Conservation (phyloP, 2,113 vertebrate species). For the Raphicerus campestris region DNA sequence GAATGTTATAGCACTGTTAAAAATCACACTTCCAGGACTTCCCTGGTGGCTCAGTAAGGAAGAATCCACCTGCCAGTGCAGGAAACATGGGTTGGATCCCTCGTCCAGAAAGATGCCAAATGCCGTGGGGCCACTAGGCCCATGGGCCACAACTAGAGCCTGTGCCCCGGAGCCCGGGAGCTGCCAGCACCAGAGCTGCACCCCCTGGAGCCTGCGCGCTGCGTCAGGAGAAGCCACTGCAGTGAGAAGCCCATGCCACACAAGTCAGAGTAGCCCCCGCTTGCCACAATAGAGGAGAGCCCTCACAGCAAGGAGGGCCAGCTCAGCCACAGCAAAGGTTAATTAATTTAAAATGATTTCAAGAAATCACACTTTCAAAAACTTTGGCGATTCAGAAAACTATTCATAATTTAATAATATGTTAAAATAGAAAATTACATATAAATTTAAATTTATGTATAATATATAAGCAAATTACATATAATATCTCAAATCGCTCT, state of each 20-base stretch:
- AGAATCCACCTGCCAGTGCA: background rate
- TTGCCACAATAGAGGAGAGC: background rate
- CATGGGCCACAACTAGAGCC: background rate
- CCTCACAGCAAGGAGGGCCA: background rate
- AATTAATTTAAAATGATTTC: background rate
- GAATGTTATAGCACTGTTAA: background rate
- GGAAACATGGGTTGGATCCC: background rate
- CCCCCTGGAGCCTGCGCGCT: rapidly evolving
- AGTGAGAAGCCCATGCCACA: rapidly evolving
- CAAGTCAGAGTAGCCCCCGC: background rate
- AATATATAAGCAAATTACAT: background rate
- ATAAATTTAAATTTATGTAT: background rate
- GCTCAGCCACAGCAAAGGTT: background rate
- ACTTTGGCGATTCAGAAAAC: background rate
- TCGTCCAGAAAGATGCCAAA: background rate
- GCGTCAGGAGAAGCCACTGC: background rate
- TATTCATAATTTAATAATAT: background rate
- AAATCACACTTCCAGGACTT: background rate
- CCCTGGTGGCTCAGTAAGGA: background rate
- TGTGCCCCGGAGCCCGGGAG: background rate
- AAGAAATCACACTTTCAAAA: background rate
- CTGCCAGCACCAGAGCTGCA: background rate
- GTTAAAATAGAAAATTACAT: background rate
- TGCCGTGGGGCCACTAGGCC: background rate
- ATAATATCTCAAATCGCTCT: background rate